Conservation (phyloP, 2,888 invertebrate genomes). For the Dorcus parallelipipedus region DNA sequence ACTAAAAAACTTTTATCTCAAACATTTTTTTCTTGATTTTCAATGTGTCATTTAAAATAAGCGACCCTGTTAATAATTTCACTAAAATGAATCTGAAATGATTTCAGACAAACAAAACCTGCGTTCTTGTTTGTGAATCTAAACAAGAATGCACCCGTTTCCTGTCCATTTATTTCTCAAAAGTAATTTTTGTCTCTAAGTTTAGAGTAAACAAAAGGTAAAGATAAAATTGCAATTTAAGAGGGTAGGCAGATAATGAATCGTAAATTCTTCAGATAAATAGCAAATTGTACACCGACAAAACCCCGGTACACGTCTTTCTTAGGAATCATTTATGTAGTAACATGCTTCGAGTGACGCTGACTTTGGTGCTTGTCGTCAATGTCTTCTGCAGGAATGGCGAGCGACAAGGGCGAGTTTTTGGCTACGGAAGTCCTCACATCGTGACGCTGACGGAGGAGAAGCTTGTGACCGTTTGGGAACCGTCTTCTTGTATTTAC, state of each 20-base stretch:
- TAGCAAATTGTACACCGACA: not conserved
- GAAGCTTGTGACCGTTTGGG: conserved; percentile 36
- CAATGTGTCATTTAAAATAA: too few species aligned
- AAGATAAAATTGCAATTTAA: conserved; percentile 17
- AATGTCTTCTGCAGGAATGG: conserved; percentile 7
- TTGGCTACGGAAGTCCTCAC: conserved; percentile 26
- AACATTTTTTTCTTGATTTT: too few species aligned
- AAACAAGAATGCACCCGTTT: too few species aligned
- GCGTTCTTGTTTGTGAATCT: too few species aligned
- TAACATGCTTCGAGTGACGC: conserved; percentile 6
- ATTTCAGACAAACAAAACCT: too few species aligned
- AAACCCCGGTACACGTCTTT: not conserved
- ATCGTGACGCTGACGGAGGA: conserved; percentile 38
- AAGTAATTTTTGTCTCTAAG: too few species aligned
- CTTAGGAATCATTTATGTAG: conserved; percentile 4
- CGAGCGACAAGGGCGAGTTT: conserved; percentile 26
- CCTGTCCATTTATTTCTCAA: too few species aligned
- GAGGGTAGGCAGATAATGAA: conserved; percentile 7
- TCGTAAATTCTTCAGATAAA: conserved; percentile 16
- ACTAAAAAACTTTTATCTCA: too few species aligned
- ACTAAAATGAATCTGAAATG: too few species aligned
- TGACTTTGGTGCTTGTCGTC: conserved; percentile 4
- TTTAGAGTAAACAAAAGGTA: too few species aligned
- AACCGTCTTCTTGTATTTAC: conserved; percentile 47
- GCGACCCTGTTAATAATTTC: too few species aligned